Evolutionary conservation across 2,113 vertebrate genomes (phyloP), one percentile per base, ranked within the genome.

Genomic region (Gymnocephalus cernua): DNA sequence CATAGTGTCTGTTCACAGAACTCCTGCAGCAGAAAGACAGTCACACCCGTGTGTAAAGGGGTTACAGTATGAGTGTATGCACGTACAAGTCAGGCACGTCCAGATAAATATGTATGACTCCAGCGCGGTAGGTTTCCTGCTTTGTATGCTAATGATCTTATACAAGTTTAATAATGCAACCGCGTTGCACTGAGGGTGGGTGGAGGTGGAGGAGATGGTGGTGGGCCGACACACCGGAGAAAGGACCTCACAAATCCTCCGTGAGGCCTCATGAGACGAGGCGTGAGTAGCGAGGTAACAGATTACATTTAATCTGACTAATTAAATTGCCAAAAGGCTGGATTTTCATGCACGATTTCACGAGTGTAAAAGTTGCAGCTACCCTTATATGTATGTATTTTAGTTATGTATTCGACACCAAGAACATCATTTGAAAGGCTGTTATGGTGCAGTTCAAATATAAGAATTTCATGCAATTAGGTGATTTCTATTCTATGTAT

Each of bases 101-200:
- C 65, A 57, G 91, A 92, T 94, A 93, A 93, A 93, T 94, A 94
- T 94, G 92, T 77, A 93, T 93, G 92, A 92, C 84, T 91, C 72
- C 82, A 58, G 53, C 51, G 78, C 61, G 66, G 88, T 89, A 78
- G 89, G 80, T 91, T 90, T 90, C 87, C 91, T 93, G 93, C 91
- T 93, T 92, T 93, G 91, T 93, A 93, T 94, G 93, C 91, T 91
- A 93, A 93, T 94, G 86, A 93, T 80, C 89, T 91, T 89, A 91
- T 92, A 84, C 85, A 88, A 85, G 85, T 93, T 94, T 94, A 92
- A 94, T 94, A 93, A 93, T 82, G 90, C 86, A 86, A 85, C 74
- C 14, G 75, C 35, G 87, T 80, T 79, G 80, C 72, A 45, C 48
- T 45, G 78, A 73, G 75, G 79, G 74, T 79, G 78, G 76, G 38